Evolutionary conservation across 2,113 vertebrate genomes (phyloP), one percentile per base, ranked within the genome.

Genomic region (Burhinus oedicnemus): DNA sequence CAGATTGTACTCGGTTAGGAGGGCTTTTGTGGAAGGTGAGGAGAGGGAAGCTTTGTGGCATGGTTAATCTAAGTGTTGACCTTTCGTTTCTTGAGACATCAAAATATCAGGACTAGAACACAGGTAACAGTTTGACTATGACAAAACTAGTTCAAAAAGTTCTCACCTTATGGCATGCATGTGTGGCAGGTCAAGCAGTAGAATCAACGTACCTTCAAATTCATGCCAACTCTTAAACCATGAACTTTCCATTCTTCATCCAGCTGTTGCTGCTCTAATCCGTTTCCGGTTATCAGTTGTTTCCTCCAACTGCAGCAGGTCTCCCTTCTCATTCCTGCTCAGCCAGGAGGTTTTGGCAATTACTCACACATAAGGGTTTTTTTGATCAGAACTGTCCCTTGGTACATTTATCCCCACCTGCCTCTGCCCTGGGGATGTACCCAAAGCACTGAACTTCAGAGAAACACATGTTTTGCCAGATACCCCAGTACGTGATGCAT

Each of bases 341-440:
- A 74, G 14, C 32, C 49, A 19, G 36, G 47, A 81, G n/a, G 15
- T 36, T 62, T 81, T 69, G 42, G 42, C 47, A 62, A 27, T 47
- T 58, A 16, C 34, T 47, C 5, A 6, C 6, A 20, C 3, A 2
- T 19, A 27, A 47, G 49, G 30, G 19, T 30, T 12, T 14, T 22
- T 79, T 52, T 70, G n/a, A 20, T 75, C 61, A 51, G 32, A 38
- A 70, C 8, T 2, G 2, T 66, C 42, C 29, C 45, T 66, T 0
- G 1, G 14, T 38, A 19, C 4, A 2, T 36, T 70, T 57, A 34
- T 6, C 2, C 16, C 8, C 5, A 18, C 29, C 16, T 1, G 1
- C 16, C 38, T 61, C 30, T 58, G 10, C 21, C 27, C 34, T 72
- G 47, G 19, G 22, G 34, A 30, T 0, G 1, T 22, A 8, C 4